Percentiles rank a stretch among this genome's conserved stretches.
These are phyloP conservation scores for Deilephila elpenor DNA, from an alignment of 2,888 invertebrate species.

Conservation along the genomic window DNA sequence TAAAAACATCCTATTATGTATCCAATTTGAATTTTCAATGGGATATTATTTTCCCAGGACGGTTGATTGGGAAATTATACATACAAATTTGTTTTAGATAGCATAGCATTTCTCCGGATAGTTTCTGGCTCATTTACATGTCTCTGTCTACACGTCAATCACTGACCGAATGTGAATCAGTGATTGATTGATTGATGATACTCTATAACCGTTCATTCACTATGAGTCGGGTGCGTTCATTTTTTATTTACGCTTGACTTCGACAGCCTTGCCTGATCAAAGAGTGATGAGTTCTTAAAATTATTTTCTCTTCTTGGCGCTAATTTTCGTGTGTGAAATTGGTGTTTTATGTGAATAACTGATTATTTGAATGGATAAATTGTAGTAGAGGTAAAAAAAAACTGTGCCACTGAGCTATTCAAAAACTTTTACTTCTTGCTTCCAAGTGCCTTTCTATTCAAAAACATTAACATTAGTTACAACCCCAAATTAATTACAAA, in stretches of 20 bases:
- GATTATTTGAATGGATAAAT: not conserved
- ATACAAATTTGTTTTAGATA: constrained; percentile 34
- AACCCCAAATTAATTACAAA: no score
- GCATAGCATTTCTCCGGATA: constrained; percentile 34
- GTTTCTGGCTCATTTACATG: constrained; percentile 72
- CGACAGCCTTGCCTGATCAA: constrained; percentile 27
- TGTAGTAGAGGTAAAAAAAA: not conserved
- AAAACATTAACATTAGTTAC: no score
- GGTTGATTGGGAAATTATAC: constrained; percentile 26
- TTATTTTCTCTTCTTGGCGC: constrained; percentile 28
- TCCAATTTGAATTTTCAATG: constrained; percentile 24
- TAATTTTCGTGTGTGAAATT: constrained; percentile 30
- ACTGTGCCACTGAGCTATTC: not conserved
- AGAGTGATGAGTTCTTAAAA: constrained; percentile 33
- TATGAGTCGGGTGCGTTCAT: constrained; percentile 22
- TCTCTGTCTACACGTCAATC: constrained; percentile 80
- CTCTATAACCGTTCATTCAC: constrained; percentile 66
- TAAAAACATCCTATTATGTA: constrained; percentile 1
- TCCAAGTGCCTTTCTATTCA: no score
- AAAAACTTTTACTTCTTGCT: not conserved
- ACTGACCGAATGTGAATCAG: constrained; percentile 65
- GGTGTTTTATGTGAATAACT: constrained; percentile 2
- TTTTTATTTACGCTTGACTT: constrained; percentile 26
- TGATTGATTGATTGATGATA: constrained; percentile 75
- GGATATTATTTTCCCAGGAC: constrained; percentile 24